Base-by-base conservation (phyloP, 2,888 invertebrate genomes). In the Acronicta alni region DNA sequence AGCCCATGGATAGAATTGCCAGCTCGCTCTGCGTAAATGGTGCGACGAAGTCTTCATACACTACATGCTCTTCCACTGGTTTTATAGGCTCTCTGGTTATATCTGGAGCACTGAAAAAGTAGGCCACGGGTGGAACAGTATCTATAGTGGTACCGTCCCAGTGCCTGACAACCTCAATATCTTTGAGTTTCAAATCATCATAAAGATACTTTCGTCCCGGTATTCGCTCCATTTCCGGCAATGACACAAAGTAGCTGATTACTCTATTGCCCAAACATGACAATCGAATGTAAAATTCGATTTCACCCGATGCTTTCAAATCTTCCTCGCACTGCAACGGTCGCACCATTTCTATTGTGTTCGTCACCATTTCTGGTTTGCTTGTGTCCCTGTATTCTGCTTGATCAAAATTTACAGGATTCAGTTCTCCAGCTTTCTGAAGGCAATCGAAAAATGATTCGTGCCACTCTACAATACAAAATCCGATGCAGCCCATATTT, bases 221-320 rank as follows among this genome's bases (percentile, higher is more conserved):
- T 26, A 94, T 66, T n/a, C 93, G 82, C 41, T 93, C 93, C 89
- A 92, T 91, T 82, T 94, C 94, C 51, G 94, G 94, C 17, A 94
- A 79, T 12, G 89, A 80, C 0, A 93, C 84, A 55, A 93, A 93
- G 58, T 85, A 87, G 65, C 90, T 93, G 6, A 91, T 58, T 2
- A 94, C 80, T 59, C 84, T 89, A 48, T 90, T 93, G 0, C 94
- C 94, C 57, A 94, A 78, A 76, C 94, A 93, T 0, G 89, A 81
- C 14, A 94, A 67, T 43, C 93, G 84, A 26, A 94, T 77, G 54
- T 77, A 92, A 67, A 93, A 89, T 63, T 92, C 89, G 10, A 94
- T 76, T 82, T 93, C 92, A 35, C 94, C 94, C 0, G 93, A 93
- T 0, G 90, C 60, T 78, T 90, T 90, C 20, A 94, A 81, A 83